Percentiles rank a stretch among this genome's conserved stretches.
Conservation (phyloP, 2,113 vertebrate species). For the Brachyhypopomus gauderio region DNA sequence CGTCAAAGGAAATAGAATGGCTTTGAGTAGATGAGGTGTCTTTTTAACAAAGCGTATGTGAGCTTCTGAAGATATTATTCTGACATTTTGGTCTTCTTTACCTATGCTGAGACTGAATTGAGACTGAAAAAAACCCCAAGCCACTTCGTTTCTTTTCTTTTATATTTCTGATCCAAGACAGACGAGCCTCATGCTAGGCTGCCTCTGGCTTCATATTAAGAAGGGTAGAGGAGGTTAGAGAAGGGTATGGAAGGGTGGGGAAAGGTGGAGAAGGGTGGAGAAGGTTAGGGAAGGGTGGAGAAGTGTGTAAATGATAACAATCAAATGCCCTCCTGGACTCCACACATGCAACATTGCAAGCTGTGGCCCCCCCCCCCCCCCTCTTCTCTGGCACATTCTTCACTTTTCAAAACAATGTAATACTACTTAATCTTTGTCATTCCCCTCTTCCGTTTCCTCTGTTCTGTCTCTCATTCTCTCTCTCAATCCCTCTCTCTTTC, state of each 20-base stretch:
- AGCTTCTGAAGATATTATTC: too few species aligned
- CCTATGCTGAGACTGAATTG: not conserved
- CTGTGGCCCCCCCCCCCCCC: not conserved
- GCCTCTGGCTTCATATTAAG: conserved; percentile 32
- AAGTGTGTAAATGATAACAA: not conserved
- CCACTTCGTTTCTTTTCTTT: conserved; percentile 20
- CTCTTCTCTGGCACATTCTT: not conserved
- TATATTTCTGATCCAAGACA: conserved; percentile 38
- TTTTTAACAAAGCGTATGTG: conserved; percentile 8
- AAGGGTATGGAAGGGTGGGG: too few species aligned
- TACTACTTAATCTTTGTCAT: conserved; percentile 2
- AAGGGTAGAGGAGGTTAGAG: conserved; percentile 1
- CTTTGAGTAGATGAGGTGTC: conserved; percentile 3
- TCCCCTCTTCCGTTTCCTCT: not conserved
- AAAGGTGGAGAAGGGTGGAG: too few species aligned
- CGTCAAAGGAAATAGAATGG: conserved; percentile 1
- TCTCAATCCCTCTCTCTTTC: conserved; percentile 20
- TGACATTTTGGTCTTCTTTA: conserved; percentile 22
- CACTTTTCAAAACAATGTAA: conserved; percentile 23
- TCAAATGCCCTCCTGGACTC: not conserved
- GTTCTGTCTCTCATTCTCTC: not conserved
- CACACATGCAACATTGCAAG: not conserved
- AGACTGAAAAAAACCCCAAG: not conserved
- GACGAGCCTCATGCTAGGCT: conserved; percentile 18
- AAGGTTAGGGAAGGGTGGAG: too few species aligned